Evolutionary conservation across 2,888 invertebrate genomes (phyloP), one percentile per base, ranked within the genome.

Genomic region (Venustoraphidia nigricollis): DNA sequence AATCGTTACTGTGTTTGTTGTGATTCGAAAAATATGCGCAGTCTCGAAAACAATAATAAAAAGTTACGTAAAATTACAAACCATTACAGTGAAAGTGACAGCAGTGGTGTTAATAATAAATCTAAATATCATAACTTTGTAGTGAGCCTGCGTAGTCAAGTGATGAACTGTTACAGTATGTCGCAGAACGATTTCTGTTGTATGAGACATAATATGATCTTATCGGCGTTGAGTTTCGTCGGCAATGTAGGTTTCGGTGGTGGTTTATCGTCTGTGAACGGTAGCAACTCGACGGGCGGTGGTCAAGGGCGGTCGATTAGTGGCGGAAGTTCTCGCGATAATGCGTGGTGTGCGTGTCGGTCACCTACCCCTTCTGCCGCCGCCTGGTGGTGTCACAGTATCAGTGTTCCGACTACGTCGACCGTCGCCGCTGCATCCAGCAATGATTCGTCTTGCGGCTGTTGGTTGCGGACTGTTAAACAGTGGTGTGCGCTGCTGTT

Each of bases 401-500:
- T 27, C 14, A 14, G 49, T 36, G 39, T 34, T 13, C 42, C 42
- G 9, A 47, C 38, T 34, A 34, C 27, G 8, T 10, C 41, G n/a
- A 36, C 36, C 10, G 38, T 17, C n/a, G 17, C 11, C n/a, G 17
- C 11, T n/a, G 38, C 40, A 34, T 42, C 45, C 36, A 47, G 49
- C 36, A 40, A 36, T 9, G 34, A 27, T 14, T 46, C 36, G 45
- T 50, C 49, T 42, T 50, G 53, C 49, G 64, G 61, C 51, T 64
- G 61, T 50, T 64, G 63, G 63, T 57, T 51, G 52, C 59, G 59
- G 41, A 55, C 54, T 37, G 55, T 64, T 27, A 66, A 69, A 52
- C 68, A 71, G 57, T 75, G 75, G 74, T 53, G 75, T 55, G 81
- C 77, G 56, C 68, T 88, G 58, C 69, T 53, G 66, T 80, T 56